A percentile compares a stretch with the other conserved stretches of the same genome.
Conservation (phyloP, 2,797 vertebrate genomes). For the Falco columbarius region DNA sequence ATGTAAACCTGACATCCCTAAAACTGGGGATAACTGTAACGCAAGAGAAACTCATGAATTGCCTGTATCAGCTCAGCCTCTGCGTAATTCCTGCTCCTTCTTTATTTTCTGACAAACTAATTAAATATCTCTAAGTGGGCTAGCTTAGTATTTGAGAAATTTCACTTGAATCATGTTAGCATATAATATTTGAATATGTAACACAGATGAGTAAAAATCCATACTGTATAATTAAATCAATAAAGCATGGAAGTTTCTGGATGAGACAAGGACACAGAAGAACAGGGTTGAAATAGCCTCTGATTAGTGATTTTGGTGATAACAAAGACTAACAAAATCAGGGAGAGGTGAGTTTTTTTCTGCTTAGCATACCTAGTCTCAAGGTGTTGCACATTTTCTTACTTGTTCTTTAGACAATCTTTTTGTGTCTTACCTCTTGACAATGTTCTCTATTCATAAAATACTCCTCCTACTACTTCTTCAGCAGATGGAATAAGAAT, state of each 20-base stretch:
- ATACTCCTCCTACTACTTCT: background rate
- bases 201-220: background rate
- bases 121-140: background rate
- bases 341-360: background rate
- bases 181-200: background rate
- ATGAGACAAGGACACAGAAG: background rate
- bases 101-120: background rate
- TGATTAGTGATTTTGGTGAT: background rate
- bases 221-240: background rate
- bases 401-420: background rate
- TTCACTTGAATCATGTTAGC: background rate
- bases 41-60: background rate
- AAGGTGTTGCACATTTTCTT: background rate
- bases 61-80: background rate
- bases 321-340: background rate
- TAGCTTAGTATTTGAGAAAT: background rate
- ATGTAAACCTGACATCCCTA: background rate
- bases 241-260: background rate
- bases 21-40: background rate
- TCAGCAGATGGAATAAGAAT: constrained; percentile 22
- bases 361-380: background rate
- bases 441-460: background rate
- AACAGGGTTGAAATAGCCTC: background rate
- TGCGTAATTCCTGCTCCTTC: background rate
- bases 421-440: background rate